Base-by-base conservation (phyloP, 2,797 vertebrate species). In the Brotula barbata region DNA sequence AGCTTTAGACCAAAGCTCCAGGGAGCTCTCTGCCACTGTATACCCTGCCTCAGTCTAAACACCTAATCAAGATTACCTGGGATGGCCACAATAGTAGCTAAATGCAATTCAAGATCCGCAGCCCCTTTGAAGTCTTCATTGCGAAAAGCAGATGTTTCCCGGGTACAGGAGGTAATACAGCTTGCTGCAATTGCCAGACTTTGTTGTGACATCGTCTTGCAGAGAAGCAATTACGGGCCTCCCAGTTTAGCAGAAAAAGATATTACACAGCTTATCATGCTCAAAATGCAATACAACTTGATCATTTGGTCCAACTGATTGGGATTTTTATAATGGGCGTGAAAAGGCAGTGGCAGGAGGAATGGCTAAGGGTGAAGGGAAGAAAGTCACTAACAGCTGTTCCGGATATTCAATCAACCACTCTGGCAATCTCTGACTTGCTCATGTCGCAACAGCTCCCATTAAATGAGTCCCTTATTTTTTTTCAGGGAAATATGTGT, bases 191-290 rank as follows among this genome's bases (percentile, higher is more conserved):
- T 97, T 94, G 96, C 88, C 78, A 89, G 94, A 92, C 96, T 98
- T 98, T 98, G 96, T 99, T 98, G 96, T 97, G 88, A 93, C 93
- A 88, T 94, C 92, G 92, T 94, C 93, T 93, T 34, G 86, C 88
- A 87, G 94, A 93, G 92, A 95, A 94, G 94, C 95, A 98, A 98
- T 98, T 98, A 98, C 75, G 89, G 91, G 91, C 92, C 77, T 71
- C 93, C 93, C 94, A 96, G 95, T 99, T 96, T 94, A 94, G 91
- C 88, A 94, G 94, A 95, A 82, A n/a, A 95, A 95, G 94, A 93
- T 96, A 95, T 97, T 96, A 98, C 93, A 89, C 95, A 98, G 95
- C 93, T 99, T 98, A 98, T 91, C 91, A 90, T 94, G 93, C 93
- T 96, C 93, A 91, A 95, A 95, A 96, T 94, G 94, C 93, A 94